Evolutionary conservation across 2,797 vertebrate species (phyloP).

Genomic region (Sebastiscus albofasciatus): DNA sequence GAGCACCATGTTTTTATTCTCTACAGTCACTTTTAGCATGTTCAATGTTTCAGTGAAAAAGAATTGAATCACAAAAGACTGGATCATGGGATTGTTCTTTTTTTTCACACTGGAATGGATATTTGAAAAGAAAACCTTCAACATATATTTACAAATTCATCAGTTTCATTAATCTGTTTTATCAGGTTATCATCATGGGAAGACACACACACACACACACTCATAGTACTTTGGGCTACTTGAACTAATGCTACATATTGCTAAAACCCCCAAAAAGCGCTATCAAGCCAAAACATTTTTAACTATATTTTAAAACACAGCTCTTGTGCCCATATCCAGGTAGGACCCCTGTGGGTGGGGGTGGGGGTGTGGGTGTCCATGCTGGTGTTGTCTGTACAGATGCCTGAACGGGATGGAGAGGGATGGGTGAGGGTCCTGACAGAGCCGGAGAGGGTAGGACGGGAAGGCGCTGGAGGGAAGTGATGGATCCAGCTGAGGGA

Average conservation of each 20-base stretch:
- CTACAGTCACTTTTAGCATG: not conserved
- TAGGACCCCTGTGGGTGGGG: slow-evolving; percentile 84
- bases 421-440: slow-evolving; percentile 83
- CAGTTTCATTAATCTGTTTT: slow-evolving; percentile 1
- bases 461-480: slow-evolving; percentile 69
- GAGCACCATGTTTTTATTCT: not conserved
- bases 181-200: not conserved
- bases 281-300: slow-evolving; percentile 25
- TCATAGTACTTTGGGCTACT: slow-evolving; percentile 2
- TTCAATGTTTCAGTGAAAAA: not conserved
- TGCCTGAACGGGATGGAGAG: slow-evolving; percentile 86
- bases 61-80: not conserved
- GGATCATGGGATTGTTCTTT: not conserved
- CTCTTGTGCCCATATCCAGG: slow-evolving; percentile 77
- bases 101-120: slow-evolving; percentile 54
- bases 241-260: slow-evolving; percentile 49
- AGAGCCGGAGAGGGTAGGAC: slow-evolving; percentile 84
- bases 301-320: slow-evolving; percentile 66
- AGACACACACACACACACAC: not conserved
- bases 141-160: slow-evolving; percentile 58
- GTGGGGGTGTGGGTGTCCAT: slow-evolving; percentile 81
- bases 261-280: slow-evolving; percentile 58
- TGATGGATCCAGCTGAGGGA: slow-evolving; percentile 70
- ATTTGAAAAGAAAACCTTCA: slow-evolving; percentile 42
- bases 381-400: slow-evolving; percentile 88